phyloP scores from a whole-genome alignment of 2,113 vertebrate genomes.

The Barbus barbus region DNA sequence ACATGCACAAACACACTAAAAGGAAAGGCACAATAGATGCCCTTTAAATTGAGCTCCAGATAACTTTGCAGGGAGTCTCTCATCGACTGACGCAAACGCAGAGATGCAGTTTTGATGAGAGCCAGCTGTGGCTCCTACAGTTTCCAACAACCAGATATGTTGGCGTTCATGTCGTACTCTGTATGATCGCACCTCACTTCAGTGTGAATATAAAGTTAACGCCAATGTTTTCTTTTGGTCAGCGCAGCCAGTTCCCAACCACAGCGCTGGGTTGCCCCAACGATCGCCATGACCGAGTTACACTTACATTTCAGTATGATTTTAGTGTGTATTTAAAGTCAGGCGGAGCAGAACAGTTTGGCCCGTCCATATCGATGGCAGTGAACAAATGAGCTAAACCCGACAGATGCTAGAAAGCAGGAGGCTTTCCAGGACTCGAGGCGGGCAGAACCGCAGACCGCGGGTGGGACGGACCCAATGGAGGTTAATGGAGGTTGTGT shows the following conservation, averaged over 20 bases:
- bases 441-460: slow-evolving; percentile 6
- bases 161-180: not conserved
- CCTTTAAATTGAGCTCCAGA: slow-evolving; percentile 22
- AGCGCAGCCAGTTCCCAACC: not conserved
- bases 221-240: not conserved
- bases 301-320: not conserved
- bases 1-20: not conserved
- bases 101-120: slow-evolving; percentile 36
- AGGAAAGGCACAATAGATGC: not conserved
- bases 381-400: no score
- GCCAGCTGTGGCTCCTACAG: slow-evolving; percentile 35
- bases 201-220: not conserved
- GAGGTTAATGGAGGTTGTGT: slow-evolving; percentile 40
- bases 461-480: slow-evolving; percentile 13
- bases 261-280: not conserved
- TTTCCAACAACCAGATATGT: not conserved
- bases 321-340: not conserved
- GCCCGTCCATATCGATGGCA: not conserved
- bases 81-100: slow-evolving; percentile 37
- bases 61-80: slow-evolving; percentile 25
- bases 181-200: not conserved
- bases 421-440: not conserved
- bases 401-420: not conserved
- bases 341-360: not conserved
- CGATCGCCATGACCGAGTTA: not conserved